Conservation (phyloP, 2,797 vertebrate species). For the Enteromius argenteus region DNA sequence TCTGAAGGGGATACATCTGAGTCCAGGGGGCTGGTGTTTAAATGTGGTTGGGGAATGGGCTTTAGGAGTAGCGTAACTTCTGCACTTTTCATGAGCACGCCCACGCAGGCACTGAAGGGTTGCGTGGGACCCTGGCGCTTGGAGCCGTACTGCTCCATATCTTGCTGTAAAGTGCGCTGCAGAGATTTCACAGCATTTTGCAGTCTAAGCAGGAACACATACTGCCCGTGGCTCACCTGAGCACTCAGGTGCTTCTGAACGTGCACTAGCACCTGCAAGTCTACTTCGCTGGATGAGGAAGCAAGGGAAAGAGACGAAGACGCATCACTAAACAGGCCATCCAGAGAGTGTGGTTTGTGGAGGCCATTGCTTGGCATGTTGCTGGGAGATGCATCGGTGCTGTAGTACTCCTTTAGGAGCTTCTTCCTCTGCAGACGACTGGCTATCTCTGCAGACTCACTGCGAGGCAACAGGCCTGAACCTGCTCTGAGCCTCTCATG, state of each 20-base stretch:
- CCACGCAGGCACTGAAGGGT: slow-evolving; percentile 84
- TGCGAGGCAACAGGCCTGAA: slow-evolving; percentile 76
- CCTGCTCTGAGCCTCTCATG: slow-evolving; percentile 77
- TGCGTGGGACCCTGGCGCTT: slow-evolving; percentile 68
- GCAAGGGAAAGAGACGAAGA: slow-evolving; percentile 61
- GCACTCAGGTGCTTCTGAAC: slow-evolving; percentile 90
- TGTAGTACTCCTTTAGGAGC: slow-evolving; percentile 93
- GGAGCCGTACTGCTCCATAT: slow-evolving; percentile 80
- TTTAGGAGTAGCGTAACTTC: slow-evolving; percentile 92
- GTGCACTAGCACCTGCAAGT: slow-evolving; percentile 89
- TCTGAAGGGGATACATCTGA: slow-evolving; percentile 84
- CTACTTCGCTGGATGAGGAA: slow-evolving; percentile 78
- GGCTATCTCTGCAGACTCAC: slow-evolving; percentile 85
- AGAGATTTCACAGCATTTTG: slow-evolving; percentile 91
- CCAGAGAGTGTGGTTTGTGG: slow-evolving; percentile 78
- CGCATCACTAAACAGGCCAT: slow-evolving; percentile 64
- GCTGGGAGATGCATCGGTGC: slow-evolving; percentile 72
- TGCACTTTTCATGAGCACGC: slow-evolving; percentile 88
- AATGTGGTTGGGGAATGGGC: slow-evolving; percentile 82
- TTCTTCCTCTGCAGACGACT: slow-evolving; percentile 89
- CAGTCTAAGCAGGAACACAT: slow-evolving; percentile 89
- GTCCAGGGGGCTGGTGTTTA: slow-evolving; percentile 73
- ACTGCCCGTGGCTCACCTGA: slow-evolving; percentile 96
- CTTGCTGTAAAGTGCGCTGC: slow-evolving; percentile 89
- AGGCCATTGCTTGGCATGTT: slow-evolving; percentile 76